Base-by-base conservation (phyloP, 2,888 invertebrate species). In the Elegia similella region DNA sequence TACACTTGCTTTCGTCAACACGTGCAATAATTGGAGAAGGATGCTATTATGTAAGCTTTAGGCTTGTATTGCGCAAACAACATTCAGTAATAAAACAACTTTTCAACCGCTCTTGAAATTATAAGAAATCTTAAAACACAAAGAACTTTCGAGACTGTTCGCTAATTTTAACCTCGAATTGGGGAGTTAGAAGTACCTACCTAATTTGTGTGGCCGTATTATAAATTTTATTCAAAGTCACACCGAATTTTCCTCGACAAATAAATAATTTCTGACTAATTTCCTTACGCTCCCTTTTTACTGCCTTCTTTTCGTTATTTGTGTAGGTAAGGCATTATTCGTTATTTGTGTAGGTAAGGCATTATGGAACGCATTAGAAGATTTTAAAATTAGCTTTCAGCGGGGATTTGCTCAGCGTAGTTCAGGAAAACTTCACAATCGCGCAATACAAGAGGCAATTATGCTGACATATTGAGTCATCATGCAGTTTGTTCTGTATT, bases 401-500 rank as follows among this genome's bases (percentile, higher is more conserved):
- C 64, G 72, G 65, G 70, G 72, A 73, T 71, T 67, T 68, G 23
- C 5, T 23, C 23, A 23, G 23, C 5, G 23, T 23, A 23, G 23
- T 68, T 67, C 69, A 63, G 68, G 2, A 29, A 1, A 8, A 12
- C 66, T 64, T 71, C 66, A 69, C 64, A 65, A 68, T 67, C 66
- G 67, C 69, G 67, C 62, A 66, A 70, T 65, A 76, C 68, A 72
- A 83, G 79, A 75, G 81, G 78, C 82, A 85, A 88, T 87, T 84
- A 85, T 78, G 71, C 71, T 73, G 76, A 73, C 78, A 75, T 82
- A 84, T 84, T 82, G 84, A 81, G 72, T 82, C 73, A 73, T 73
- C 69, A 62, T 75, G 76, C 74, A 71, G 73, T 75, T 69, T n/a
- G n/a, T n/a, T n/a, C n/a, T n/a, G n/a, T n/a, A 68, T 77, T 77